These are phyloP conservation scores for Dasyornis broadbenti DNA, from an alignment of 2,113 vertebrate species.

Conservation along the genomic window DNA sequence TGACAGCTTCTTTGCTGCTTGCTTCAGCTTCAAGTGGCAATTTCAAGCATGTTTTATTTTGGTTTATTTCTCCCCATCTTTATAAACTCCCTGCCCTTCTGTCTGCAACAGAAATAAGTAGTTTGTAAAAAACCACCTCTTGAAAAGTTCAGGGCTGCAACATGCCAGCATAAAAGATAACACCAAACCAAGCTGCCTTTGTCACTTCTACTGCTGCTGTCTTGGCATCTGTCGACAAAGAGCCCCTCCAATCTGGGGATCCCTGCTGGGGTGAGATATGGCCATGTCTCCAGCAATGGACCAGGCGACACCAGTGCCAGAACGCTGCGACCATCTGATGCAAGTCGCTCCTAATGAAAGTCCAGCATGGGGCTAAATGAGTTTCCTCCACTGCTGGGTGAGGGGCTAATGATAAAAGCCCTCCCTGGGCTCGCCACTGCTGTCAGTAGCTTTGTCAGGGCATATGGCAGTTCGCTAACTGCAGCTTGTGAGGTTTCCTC, in stretches of 20 bases:
- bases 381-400: slow-evolving; percentile 90
- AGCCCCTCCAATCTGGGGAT: slow-evolving; percentile 62
- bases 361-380: slow-evolving; percentile 99
- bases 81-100: not conserved
- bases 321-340: slow-evolving; percentile 92
- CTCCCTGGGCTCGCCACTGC: slow-evolving; percentile 86
- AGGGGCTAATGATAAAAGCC: slow-evolving; percentile 94
- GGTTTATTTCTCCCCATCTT: slow-evolving; percentile 9
- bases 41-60: slow-evolving; percentile 70
- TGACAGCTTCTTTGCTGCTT: slow-evolving; percentile 73
- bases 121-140: not conserved
- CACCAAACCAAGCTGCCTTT: slow-evolving; percentile 12
- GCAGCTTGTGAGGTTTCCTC: slow-evolving; percentile 69
- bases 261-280: slow-evolving; percentile 79
- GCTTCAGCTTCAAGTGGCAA: slow-evolving; percentile 67
- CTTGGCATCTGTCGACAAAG: slow-evolving; percentile 84
- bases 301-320: slow-evolving; percentile 78
- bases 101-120: not conserved
- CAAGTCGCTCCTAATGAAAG: slow-evolving; percentile 98
- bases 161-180: slow-evolving; percentile 38
- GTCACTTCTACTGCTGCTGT: slow-evolving; percentile 45
- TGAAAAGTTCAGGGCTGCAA: slow-evolving; percentile 20
- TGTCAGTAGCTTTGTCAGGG: slow-evolving; percentile 83
- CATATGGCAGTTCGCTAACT: slow-evolving; percentile 90
- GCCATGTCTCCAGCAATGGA: slow-evolving; percentile 70